Evolutionary conservation across 2,888 invertebrate species (phyloP).

Genomic region (Tipula helvola): DNA sequence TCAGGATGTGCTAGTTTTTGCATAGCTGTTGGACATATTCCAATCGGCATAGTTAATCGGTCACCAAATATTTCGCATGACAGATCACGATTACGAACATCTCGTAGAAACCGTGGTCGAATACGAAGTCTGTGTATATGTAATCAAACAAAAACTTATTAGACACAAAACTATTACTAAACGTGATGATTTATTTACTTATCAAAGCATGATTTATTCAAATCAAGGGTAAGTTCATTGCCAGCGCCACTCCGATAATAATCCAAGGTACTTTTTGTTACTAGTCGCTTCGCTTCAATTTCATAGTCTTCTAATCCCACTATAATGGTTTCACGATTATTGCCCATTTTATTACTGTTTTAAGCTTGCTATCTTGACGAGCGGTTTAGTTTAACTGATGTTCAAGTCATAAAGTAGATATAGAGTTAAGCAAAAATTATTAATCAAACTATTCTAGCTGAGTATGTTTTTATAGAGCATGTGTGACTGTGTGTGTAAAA

Average conservation of each 20-base stretch:
- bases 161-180: background rate
- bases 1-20: slow-evolving; percentile 82
- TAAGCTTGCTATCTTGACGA: background rate
- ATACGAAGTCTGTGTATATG: slow-evolving; percentile 50
- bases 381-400: background rate
- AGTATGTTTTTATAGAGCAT: background rate
- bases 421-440: background rate
- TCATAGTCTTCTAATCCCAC: background rate
- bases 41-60: slow-evolving; percentile 57
- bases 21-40: slow-evolving; percentile 82
- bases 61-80: slow-evolving; percentile 51
- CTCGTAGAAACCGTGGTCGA: slow-evolving; percentile 63
- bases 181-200: slow-evolving; percentile 29
- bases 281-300: background rate
- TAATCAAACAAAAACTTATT: background rate
- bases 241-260: slow-evolving; percentile 83
- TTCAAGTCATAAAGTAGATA: background rate
- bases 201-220: slow-evolving; percentile 63
- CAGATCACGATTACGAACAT: slow-evolving; percentile 53
- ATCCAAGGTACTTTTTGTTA: slow-evolving; percentile 38
- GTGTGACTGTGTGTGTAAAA: no score
- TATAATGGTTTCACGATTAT: background rate
- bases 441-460: background rate
- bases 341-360: background rate
- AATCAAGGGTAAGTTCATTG: slow-evolving; percentile 55